These are phyloP conservation scores for Nomada ferruginata DNA, from an alignment of 2,888 invertebrate genomes.

Conservation along the genomic window DNA sequence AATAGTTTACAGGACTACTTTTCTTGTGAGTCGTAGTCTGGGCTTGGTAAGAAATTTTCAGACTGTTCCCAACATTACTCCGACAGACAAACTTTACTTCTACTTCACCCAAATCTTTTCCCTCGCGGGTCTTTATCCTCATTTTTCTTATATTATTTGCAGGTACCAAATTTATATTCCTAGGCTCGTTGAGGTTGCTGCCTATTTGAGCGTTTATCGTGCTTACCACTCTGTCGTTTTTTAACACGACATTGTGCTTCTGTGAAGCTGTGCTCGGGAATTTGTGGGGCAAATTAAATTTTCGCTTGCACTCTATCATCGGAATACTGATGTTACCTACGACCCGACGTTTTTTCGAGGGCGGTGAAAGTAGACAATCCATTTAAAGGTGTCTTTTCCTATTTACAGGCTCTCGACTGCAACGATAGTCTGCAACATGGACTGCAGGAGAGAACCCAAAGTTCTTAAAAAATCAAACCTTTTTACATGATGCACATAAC, in stretches of 20 bases:
- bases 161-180: not conserved
- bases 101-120: slow-evolving; percentile 78
- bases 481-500: slow-evolving; percentile 19
- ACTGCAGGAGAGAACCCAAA: not conserved
- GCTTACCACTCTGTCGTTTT: slow-evolving; percentile 4
- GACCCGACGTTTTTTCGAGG: not conserved
- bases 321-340: not conserved
- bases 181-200: not conserved
- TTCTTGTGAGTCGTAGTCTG: not conserved
- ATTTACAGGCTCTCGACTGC: too few relatives aligned
- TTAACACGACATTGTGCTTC: not conserved
- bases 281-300: slow-evolving; percentile 74
- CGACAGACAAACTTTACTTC: slow-evolving; percentile 69
- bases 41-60: slow-evolving; percentile 61
- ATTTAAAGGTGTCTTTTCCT: slow-evolving; percentile 33
- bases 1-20: not conserved
- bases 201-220: not conserved
- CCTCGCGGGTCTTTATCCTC: slow-evolving; percentile 74
- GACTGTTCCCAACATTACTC: slow-evolving; percentile 47
- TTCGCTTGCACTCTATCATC: slow-evolving; percentile 56
- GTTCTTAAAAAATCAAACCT: not conserved
- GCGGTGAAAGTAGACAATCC: slow-evolving; percentile 9
- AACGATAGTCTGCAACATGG: not conserved
- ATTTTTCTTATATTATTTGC: slow-evolving; percentile 66
- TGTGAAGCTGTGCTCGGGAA: slow-evolving; percentile 70